Evolutionary conservation across 2,888 invertebrate genomes (phyloP).

Genomic region (Diaprepes abbreviatus): DNA sequence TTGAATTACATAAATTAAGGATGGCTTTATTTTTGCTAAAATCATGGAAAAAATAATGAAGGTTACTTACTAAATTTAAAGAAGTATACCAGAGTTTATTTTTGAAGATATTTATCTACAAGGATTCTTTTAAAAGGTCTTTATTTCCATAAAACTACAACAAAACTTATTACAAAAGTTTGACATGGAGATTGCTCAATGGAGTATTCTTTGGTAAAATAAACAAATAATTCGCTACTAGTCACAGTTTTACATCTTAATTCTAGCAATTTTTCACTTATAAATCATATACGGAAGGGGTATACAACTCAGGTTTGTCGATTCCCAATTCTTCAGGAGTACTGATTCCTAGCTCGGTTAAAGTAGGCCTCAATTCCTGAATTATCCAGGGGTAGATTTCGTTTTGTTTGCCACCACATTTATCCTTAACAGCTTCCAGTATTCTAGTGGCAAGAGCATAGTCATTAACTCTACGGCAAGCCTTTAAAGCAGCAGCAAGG

Average conservation of each 20-base stretch:
- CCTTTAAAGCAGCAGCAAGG: constrained; percentile 87
- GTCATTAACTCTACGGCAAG: constrained; percentile 95
- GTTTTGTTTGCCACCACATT: constrained; percentile 81
- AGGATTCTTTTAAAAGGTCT: not conserved
- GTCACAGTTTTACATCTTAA: constrained; percentile 13
- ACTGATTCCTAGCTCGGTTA: constrained; percentile 92
- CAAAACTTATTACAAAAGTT: too few relatives aligned
- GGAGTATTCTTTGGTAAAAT: constrained; percentile 26
- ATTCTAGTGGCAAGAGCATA: constrained; percentile 93
- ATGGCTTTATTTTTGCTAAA: too few relatives aligned
- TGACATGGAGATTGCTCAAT: not conserved
- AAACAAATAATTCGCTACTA: constrained; percentile 20
- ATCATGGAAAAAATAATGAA: too few relatives aligned
- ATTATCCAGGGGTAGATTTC: constrained; percentile 90
- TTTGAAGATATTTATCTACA: too few relatives aligned
- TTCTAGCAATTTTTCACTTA: constrained; percentile 57
- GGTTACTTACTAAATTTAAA: too few relatives aligned
- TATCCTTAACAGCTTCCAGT: constrained; percentile 91
- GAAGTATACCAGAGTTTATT: too few relatives aligned
- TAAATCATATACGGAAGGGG: constrained; percentile 79
- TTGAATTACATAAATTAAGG: too few relatives aligned
- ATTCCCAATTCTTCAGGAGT: constrained; percentile 97
- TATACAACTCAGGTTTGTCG: constrained; percentile 95
- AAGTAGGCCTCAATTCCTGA: constrained; percentile 91
- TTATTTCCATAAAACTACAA: too few relatives aligned